These are phyloP conservation scores for Temnothorax longispinosus DNA, from an alignment of 1,140 invertebrate species.

Conservation along the genomic window DNA sequence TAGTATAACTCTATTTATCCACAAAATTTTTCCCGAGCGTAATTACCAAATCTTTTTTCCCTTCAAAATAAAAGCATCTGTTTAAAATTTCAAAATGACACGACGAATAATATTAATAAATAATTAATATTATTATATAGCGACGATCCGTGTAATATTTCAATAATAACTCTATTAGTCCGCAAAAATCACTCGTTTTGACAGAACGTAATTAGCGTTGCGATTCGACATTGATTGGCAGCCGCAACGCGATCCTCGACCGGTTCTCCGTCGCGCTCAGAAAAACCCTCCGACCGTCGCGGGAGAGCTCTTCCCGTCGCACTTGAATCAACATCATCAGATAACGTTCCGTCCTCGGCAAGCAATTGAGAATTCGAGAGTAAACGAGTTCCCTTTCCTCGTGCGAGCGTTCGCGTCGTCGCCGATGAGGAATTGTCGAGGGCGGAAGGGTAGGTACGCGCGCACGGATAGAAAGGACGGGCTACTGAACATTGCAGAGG, in stretches of 20 bases:
- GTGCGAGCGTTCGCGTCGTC: not conserved
- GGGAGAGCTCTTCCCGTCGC: not conserved
- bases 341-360: conserved; percentile 43
- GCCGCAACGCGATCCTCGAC: conserved; percentile 2
- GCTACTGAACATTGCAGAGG: conserved; percentile 56
- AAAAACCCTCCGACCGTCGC: not conserved
- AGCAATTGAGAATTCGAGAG: conserved; percentile 53
- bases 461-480: not conserved
- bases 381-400: conserved; percentile 9
- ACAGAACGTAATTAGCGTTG: conserved; percentile 12
- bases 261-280: not conserved
- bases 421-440: conserved; percentile 13
- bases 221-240: conserved; percentile 25
- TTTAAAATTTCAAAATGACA: not conserved
- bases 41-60: not conserved
- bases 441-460: not conserved
- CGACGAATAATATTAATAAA: not conserved
- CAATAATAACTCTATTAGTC: not conserved
- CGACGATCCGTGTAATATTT: not conserved
- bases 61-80: no score
- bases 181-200: not conserved
- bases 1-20: not conserved
- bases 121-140: not conserved
- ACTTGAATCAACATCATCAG: conserved; percentile 53
- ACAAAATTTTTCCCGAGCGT: not conserved